Evolutionary conservation across 1,140 invertebrate species (phyloP).

Genomic region (Ladona fulva): DNA sequence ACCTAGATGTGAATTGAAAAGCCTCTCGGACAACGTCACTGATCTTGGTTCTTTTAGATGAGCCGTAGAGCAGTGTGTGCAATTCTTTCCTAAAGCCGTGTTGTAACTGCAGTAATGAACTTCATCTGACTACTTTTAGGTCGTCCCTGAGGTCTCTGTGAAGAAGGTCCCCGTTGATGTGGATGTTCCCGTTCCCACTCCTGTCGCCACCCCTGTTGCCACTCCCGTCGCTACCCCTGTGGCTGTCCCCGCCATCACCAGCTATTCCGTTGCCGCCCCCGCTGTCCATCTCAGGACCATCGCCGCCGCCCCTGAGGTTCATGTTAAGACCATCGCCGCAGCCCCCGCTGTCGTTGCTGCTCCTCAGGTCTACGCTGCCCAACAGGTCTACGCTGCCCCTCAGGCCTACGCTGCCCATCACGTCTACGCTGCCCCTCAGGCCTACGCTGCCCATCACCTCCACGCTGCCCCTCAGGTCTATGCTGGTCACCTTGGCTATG

Average conservation of each 20-base stretch:
- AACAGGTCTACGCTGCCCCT: neutral
- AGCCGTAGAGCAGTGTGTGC: too few relatives aligned
- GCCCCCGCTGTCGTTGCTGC: neutral
- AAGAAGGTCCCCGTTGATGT: conserved; percentile 3
- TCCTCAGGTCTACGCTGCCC: neutral
- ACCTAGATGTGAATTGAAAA: too few relatives aligned
- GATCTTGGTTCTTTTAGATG: too few relatives aligned
- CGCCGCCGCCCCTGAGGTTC: neutral
- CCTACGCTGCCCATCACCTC: neutral
- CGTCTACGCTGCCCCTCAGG: neutral
- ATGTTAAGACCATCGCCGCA: neutral
- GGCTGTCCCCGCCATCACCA: neutral
- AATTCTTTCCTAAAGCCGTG: too few relatives aligned
- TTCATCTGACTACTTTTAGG: neutral
- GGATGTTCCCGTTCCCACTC: neutral
- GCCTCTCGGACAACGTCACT: too few relatives aligned
- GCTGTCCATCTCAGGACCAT: neutral
- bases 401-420: neutral
- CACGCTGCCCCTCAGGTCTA: neutral
- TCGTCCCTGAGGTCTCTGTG: neutral
- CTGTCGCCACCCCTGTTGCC: neutral
- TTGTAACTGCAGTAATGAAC: neutral
- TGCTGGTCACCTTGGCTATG: neutral
- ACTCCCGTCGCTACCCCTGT: neutral
- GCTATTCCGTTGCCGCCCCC: neutral